Evolutionary conservation across 2,888 invertebrate species (phyloP).

Genomic region (Idaea aversata): DNA sequence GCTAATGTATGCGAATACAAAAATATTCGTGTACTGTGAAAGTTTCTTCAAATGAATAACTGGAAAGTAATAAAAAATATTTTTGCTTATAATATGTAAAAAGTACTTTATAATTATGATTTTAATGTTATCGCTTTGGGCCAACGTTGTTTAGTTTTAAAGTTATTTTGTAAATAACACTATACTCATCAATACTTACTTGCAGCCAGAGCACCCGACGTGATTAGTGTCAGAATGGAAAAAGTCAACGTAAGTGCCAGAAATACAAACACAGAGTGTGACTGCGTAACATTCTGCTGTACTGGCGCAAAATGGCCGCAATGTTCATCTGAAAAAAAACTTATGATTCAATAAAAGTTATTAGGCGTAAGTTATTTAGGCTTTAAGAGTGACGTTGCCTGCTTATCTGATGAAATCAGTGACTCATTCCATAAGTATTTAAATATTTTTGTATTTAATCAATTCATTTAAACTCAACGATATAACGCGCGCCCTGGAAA

Average conservation of each 20-base stretch:
- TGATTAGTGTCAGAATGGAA: conserved; percentile 36
- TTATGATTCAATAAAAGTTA: background rate
- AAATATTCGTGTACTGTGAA: conserved; percentile 32
- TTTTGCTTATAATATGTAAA: background rate
- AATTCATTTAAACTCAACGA: background rate
- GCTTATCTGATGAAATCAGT: background rate
- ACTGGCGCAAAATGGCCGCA: conserved; percentile 30
- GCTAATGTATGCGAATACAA: conserved; percentile 40
- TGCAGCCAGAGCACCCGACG: conserved; percentile 36
- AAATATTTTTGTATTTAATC: background rate
- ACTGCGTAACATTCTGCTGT: conserved; percentile 33
- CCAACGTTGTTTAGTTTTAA: no score
- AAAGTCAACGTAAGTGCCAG: conserved; percentile 37
- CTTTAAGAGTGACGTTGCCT: background rate
- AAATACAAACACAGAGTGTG: conserved; percentile 47
- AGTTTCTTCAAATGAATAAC: conserved; percentile 33
- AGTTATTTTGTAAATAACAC: background rate
- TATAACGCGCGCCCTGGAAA: background rate
- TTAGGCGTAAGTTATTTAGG: background rate
- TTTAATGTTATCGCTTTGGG: no score
- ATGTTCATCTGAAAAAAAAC: conserved; percentile 36
- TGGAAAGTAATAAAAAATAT: conserved; percentile 27
- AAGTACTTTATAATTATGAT: background rate
- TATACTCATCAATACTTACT: conserved; percentile 32
- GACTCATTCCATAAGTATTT: background rate